Percentiles rank a stretch among this genome's conserved stretches.
These are phyloP conservation scores for Sandelia bainsii DNA, from an alignment of 2,797 vertebrate genomes.

Conservation along the genomic window DNA sequence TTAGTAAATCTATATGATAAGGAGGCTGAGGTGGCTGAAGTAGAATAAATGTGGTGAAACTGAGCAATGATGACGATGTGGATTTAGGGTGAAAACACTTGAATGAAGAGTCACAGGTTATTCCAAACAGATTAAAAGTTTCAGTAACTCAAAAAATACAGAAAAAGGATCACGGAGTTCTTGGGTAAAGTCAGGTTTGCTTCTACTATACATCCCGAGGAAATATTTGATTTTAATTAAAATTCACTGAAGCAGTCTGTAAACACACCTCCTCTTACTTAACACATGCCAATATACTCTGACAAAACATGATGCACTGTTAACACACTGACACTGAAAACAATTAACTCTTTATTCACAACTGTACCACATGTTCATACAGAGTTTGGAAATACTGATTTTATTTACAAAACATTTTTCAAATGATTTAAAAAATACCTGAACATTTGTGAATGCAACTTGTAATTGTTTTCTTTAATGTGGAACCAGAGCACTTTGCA, in stretches of 20 bases:
- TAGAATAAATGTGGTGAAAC: slow-evolving; percentile 51
- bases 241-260: neutral
- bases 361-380: no score
- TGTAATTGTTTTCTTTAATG: no score
- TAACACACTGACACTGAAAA: neutral
- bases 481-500: no score
- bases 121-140: slow-evolving; percentile 11
- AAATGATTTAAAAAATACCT: no score
- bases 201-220: neutral
- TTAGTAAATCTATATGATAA: slow-evolving; percentile 77
- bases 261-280: no score
- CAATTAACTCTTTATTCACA: no score
- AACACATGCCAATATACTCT: neutral
- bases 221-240: neutral
- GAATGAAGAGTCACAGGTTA: slow-evolving; percentile 5
- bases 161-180: neutral
- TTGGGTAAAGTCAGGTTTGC: neutral
- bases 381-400: no score
- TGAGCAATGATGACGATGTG: slow-evolving; percentile 29
- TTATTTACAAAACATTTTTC: no score
- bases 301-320: neutral
- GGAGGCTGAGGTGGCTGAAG: slow-evolving; percentile 33
- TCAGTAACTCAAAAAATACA: neutral
- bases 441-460: no score
- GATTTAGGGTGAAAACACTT: slow-evolving; percentile 4